Base-by-base conservation (phyloP, 2,113 vertebrate genomes). In the Oriolus oriolus region DNA sequence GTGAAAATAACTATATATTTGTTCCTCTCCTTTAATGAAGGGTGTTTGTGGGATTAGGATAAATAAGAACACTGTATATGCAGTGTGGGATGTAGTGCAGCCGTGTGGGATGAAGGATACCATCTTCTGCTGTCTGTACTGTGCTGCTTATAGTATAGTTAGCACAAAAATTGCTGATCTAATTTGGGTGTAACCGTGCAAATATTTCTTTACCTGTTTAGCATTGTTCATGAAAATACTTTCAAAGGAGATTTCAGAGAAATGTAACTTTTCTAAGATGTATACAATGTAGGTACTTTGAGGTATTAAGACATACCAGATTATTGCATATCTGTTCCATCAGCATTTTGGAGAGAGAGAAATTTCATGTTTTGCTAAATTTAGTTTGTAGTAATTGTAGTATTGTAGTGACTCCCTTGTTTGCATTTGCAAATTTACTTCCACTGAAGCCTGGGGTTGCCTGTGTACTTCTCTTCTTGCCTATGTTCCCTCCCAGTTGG, bases 1-100 rank as follows among this genome's bases (percentile, higher is more conserved):
- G 82, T 93, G 95, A 83, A 90, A 85, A 70, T 91, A 90, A 84
- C 66, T 59, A 47, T 42, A 37, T 87, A 45, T 89, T 94, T 94
- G 35, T 94, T 91, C 44, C 23, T 68, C 4, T 91, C 42, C 27
- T 44, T 76, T 93, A 93, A 90, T 90, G 70, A 90, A 57, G 30
- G 54, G 33, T 88, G 61, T 79, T 77, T 93, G 53, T 78, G 45
- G 56, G 26, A 63, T 35, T 37, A 75, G 57, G 70, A 73, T 90
- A 93, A 92, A 75, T 52, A 88, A 61, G 47, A 86, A 7, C 4
- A 8, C 16, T 12, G 6, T 49, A 16, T 31, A 28, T 80, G 66
- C 23, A 60, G 23, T 39, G 84, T 87, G 39, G 84, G 73, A 53
- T 78, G 37, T 63, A 57, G 66, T 59, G 35, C 26, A 68, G 49